Conservation (phyloP, 2,113 vertebrate genomes). For the Sporophila hypoxantha region DNA sequence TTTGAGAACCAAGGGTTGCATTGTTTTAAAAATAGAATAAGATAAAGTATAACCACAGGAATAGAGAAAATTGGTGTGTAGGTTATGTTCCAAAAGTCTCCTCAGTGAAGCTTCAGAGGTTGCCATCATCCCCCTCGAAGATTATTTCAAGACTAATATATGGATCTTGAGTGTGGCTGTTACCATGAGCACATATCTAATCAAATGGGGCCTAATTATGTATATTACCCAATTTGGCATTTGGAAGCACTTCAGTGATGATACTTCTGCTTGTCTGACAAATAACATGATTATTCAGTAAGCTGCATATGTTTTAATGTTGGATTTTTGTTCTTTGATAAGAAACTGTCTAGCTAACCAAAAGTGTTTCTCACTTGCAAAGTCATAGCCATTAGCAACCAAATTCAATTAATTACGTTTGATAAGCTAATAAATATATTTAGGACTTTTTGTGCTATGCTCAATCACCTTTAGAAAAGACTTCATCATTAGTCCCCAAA, state of each 20-base stretch:
- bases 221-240: constrained; percentile 37
- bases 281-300: constrained; percentile 17
- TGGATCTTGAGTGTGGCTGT: constrained; percentile 4
- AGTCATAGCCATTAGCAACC: constrained; percentile 2
- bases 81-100: neutral
- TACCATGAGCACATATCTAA: constrained; percentile 42
- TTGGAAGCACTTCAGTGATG: constrained; percentile 25
- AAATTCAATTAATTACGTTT: constrained; percentile 20
- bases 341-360: neutral
- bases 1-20: neutral
- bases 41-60: neutral
- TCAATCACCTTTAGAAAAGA: constrained; percentile 41
- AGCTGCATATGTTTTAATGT: neutral
- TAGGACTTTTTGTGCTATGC: neutral
- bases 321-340: neutral
- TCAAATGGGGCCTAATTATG: constrained; percentile 37
- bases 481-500: constrained; percentile 16
- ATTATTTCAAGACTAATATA: constrained; percentile 13
- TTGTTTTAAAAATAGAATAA: neutral
- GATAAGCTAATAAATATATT: constrained; percentile 36
- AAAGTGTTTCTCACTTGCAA: neutral
- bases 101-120: neutral
- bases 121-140: neutral
- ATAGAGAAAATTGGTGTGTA: neutral
- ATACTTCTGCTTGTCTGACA: constrained; percentile 33